Percentiles rank a stretch among this genome's conserved stretches.
phyloP scores from a whole-genome alignment of 1,140 invertebrate genomes.

The Ericerus pela region DNA sequence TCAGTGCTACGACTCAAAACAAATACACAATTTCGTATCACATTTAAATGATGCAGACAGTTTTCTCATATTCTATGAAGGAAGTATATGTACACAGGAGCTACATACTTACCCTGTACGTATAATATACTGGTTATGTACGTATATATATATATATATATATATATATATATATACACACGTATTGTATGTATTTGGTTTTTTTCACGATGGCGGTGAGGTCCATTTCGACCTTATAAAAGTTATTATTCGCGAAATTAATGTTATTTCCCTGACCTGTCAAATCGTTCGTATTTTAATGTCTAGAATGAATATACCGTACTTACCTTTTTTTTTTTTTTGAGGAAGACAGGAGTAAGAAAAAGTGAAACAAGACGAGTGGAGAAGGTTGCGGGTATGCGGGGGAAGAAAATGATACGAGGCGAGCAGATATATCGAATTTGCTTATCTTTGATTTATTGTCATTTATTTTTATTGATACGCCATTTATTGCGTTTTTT shows the following conservation, averaged over 20 bases:
- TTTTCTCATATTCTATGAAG: not conserved
- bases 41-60: slow-evolving; percentile 7
- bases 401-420: not conserved
- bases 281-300: slow-evolving; percentile 9
- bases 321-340: too few species aligned
- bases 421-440: not conserved
- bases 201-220: too few species aligned
- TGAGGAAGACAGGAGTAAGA: too few species aligned
- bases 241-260: slow-evolving; percentile 7
- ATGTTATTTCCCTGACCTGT: slow-evolving; percentile 8
- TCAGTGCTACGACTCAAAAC: slow-evolving; percentile 1
- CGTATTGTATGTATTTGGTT: too few species aligned
- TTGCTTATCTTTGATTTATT: slow-evolving; percentile 11
- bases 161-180: too few species aligned
- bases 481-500: too few species aligned
- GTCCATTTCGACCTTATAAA: slow-evolving; percentile 9
- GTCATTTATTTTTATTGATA: slow-evolving; percentile 11
- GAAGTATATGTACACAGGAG: too few species aligned
- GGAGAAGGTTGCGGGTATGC: not conserved
- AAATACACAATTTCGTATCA: slow-evolving; percentile 7
- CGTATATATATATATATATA: too few species aligned
- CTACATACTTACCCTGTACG: too few species aligned
- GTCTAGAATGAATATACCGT: too few species aligned
- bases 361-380: not conserved
- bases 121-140: too few species aligned